phyloP scores from a whole-genome alignment of 2,888 invertebrate genomes.

The Nephrotoma appendiculata region DNA sequence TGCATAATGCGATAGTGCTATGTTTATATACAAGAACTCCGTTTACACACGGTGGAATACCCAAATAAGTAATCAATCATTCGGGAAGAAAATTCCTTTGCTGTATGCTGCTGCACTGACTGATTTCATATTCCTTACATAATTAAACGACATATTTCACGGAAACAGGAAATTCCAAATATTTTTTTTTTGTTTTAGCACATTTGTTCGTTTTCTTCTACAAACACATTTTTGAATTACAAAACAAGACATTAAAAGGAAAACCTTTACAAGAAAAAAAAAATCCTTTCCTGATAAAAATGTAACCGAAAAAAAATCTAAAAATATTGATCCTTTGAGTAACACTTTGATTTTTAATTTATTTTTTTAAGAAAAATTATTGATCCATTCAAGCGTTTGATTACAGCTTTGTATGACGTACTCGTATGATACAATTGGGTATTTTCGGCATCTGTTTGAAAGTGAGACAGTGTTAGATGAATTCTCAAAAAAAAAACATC shows the following conservation, averaged over 20 bases:
- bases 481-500: too few species aligned
- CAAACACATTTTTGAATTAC: neutral
- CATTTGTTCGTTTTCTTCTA: neutral
- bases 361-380: neutral
- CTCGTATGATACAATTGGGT: neutral
- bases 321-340: neutral
- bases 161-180: slow-evolving; percentile 5
- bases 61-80: neutral
- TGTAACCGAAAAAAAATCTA: neutral
- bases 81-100: neutral
- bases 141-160: neutral
- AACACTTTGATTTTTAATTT: neutral
- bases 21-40: neutral
- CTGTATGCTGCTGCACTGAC: neutral
- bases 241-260: neutral
- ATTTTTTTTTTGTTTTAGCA: neutral
- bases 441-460: neutral
- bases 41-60: neutral
- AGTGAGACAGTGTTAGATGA: neutral
- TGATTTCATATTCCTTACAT: neutral
- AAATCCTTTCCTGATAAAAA: neutral
- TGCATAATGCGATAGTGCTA: neutral
- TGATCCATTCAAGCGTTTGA: neutral
- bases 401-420: neutral
- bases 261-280: neutral